phyloP scores from a whole-genome alignment of 2,113 vertebrate genomes.

The Columba janthina region DNA sequence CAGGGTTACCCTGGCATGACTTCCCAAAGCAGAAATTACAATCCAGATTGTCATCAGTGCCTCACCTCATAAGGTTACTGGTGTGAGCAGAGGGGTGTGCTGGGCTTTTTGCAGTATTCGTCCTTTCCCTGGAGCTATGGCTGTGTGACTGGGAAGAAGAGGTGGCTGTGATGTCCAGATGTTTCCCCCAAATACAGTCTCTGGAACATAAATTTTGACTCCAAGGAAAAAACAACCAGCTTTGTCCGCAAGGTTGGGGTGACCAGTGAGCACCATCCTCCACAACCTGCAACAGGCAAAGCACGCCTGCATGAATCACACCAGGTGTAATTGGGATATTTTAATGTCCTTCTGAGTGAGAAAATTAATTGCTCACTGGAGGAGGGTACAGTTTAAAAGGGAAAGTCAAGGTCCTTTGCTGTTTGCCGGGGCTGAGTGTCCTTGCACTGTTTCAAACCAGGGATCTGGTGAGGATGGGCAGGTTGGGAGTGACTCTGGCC shows the following conservation, averaged over 20 bases:
- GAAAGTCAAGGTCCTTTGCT: neutral
- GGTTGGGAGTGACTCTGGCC: neutral
- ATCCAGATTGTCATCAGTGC: neutral
- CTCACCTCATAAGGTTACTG: accelerated
- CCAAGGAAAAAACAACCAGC: neutral
- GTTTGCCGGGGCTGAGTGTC: neutral
- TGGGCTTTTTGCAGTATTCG: neutral
- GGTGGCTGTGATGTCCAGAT: neutral
- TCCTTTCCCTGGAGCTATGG: neutral
- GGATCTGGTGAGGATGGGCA: neutral
- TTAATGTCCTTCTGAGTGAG: neutral
- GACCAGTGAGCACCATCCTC: neutral
- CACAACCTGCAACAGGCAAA: neutral
- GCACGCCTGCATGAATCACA: neutral
- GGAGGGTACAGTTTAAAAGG: neutral
- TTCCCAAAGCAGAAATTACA: neutral
- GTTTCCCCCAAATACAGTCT: neutral
- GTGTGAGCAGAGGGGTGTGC: neutral
- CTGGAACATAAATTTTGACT: neutral
- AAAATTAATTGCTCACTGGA: neutral
- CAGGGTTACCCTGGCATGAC: neutral
- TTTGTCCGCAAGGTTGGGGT: neutral
- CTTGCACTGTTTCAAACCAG: neutral
- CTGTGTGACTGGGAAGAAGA: neutral
- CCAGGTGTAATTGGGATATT: neutral